Evolutionary conservation across 2,797 vertebrate species (phyloP), one percentile per base, ranked within the genome.

Genomic region (Strix occidentalis): DNA sequence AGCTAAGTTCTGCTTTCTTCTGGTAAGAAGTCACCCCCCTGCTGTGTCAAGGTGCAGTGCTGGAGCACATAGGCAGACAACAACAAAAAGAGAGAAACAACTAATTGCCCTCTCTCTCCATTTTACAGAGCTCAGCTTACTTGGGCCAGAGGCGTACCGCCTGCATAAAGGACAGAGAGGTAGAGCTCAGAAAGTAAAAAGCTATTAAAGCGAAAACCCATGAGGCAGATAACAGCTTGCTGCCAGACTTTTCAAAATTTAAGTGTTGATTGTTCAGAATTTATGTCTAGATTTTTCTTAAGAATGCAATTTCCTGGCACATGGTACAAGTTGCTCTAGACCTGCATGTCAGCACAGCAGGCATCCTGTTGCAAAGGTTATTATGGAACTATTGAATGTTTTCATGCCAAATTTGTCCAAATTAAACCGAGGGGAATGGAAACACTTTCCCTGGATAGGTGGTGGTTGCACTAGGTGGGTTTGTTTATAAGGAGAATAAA

Each of bases 271-370:
- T 97, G 96, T 96, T 96, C 94, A 97, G 97, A 97, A 97, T 96
- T 94, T 93, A 88, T 89, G 95, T 94, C 97, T 91, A 96, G 89
- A 93, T 96, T 97, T 97, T 97, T 96, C 94, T 97, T 95, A 96
- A 98, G 97, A 97, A 97, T 96, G 95, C 86, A 95, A 97, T 97
- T 98, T 98, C 97, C 97, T 97, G 97, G 97, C 97, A 96, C 94
- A 91, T 45, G 91, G 81, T 91, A 94, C 96, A 97, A 95, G 95
- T 92, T 43, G 80, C 95, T 96, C 95, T 94, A 95, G 95, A 91
- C 92, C 95, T 89, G 95, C 87, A 90, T 95, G 95, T 96, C 97
- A 97, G 96, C 97, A 95, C 89, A 95, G 94, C 92, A 94, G 96
- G 97, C 97, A 97, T 97, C 97, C 97, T 98, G 97, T 96, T 97